Evolutionary conservation across 2,113 vertebrate genomes (phyloP).

Genomic region (Fulica atra): DNA sequence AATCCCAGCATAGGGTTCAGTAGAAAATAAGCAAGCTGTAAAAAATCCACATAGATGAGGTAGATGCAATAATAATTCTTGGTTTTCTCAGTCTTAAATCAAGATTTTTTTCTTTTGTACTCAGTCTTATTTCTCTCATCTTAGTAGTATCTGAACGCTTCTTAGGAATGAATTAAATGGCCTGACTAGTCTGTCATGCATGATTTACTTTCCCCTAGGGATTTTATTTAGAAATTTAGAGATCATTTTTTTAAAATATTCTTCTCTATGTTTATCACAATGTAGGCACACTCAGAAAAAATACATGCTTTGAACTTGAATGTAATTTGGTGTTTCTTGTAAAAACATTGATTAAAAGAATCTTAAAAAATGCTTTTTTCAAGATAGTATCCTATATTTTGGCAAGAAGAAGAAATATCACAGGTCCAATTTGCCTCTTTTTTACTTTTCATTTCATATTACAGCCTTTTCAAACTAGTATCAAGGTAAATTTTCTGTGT

Average conservation of each 20-base stretch:
- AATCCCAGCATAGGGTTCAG: not conserved
- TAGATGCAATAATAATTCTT: not conserved
- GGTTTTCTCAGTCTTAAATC: not conserved
- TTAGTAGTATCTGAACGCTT: not conserved
- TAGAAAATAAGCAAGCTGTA: not conserved
- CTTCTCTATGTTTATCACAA: not conserved
- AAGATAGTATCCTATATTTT: not conserved
- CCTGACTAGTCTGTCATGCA: not conserved
- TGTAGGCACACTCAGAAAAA: not conserved
- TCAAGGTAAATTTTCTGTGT: not conserved
- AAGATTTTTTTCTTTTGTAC: not conserved
- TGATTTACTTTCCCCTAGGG: not conserved
- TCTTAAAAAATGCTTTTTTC: not conserved
- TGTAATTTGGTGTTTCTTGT: not conserved
- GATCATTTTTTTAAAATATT: not conserved
- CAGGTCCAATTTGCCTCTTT: not conserved
- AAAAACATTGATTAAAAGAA: not conserved
- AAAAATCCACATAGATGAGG: not conserved
- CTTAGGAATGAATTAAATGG: not conserved
- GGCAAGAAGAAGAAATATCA: not conserved
- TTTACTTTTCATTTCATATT: not conserved
- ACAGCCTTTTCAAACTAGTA: not conserved
- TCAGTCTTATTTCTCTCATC: not conserved
- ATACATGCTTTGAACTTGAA: not conserved
- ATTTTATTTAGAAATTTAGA: not conserved